phyloP scores from a whole-genome alignment of 2,797 vertebrate genomes.

The Eurystomus glaucurus region DNA sequence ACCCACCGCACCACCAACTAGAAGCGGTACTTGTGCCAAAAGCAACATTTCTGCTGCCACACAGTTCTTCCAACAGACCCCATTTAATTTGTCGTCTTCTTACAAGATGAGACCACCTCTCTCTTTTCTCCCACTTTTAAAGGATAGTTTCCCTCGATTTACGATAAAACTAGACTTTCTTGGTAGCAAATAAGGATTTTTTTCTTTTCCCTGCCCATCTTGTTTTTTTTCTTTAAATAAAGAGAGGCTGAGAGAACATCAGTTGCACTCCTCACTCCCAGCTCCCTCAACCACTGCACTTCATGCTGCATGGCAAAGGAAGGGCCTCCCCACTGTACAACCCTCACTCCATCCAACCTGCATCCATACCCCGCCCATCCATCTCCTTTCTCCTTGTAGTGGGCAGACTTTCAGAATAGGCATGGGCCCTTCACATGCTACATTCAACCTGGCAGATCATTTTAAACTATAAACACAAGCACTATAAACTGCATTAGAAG shows the following conservation, averaged over 20 bases:
- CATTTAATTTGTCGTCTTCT: not conserved
- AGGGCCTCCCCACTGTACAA: not conserved
- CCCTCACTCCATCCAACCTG: accelerated
- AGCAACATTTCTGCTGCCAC: not conserved
- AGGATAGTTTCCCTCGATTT: not conserved
- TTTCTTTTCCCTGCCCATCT: not conserved
- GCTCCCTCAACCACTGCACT: not conserved
- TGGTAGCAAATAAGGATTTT: not conserved
- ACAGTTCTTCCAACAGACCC: not conserved
- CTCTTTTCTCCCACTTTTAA: not conserved
- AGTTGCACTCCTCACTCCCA: not conserved
- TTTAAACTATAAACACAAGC: not conserved
- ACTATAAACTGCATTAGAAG: not conserved
- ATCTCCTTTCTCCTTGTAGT: not conserved
- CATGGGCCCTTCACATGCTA: not conserved
- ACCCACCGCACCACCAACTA: not conserved
- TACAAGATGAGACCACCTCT: not conserved
- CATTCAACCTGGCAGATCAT: not conserved
- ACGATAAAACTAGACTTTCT: not conserved
- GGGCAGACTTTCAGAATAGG: not conserved
- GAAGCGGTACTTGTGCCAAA: accelerated
- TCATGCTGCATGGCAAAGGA: accelerated
- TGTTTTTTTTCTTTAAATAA: not conserved
- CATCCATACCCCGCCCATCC: not conserved
- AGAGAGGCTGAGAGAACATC: not conserved